Evolutionary conservation across 1,140 invertebrate genomes (phyloP), one percentile per base, ranked within the genome.

Genomic region (Papilio polyxenes): DNA sequence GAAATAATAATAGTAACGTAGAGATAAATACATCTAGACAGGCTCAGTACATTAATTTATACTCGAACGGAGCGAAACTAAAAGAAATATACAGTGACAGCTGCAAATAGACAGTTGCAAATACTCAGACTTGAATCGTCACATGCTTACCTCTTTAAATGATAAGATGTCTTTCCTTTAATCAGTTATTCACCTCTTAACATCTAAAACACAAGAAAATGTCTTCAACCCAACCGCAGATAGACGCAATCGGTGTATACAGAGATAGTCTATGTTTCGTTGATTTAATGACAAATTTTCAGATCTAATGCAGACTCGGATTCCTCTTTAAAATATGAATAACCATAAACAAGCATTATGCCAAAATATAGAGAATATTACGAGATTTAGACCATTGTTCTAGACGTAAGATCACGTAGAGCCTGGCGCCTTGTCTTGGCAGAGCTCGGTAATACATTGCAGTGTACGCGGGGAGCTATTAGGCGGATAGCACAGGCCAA

Each of bases 401-500:
- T 53, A 8, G 20, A 74, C 8, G 40, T 17, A 56, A 56, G 6
- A 53, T 82, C 53, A 65, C 75, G 81, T 56, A 56, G 53, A 15
- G 20, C 23, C 56, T 65, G 75, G 81, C 59, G 75, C 81, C 51
- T 37, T 7, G 79, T 23, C 15, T 72, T 78, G 76, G 53, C 65
- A 40, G 49, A 59, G 81, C 75, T 44, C 75, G 44, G 48, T n/a
- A 75, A 75, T 75, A 75, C 74, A 40, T 49, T 48, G 59, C 72
- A 17, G 37, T 84, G 75, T 81, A 79, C 76, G 65, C 72, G 48
- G 48, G 75, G 74, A 81, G 81, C 83, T 84, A 82, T 84, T 84
- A 84, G 79, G 40, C 56, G 62, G 82, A 84, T 84, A 84, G 81
- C 59, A 76, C 81, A 82, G 79, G 79, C 75, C 75, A 75, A 51